A percentile compares a stretch with the other conserved stretches of the same genome.
phyloP scores from a whole-genome alignment of 2,888 invertebrate species.

The Hermaeophaga mercurialis region DNA sequence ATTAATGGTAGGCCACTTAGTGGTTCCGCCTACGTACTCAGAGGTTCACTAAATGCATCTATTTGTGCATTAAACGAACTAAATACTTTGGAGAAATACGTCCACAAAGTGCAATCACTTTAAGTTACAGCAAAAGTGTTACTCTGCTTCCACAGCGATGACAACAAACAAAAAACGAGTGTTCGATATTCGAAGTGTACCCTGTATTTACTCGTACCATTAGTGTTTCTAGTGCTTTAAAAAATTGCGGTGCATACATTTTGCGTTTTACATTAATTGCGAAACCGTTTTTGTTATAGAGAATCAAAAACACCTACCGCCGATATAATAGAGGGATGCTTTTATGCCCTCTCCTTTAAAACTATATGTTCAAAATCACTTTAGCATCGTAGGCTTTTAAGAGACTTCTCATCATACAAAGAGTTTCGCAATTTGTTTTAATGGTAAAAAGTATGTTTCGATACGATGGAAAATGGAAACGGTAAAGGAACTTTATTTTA shows the following conservation, averaged over 20 bases:
- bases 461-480: background rate
- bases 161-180: background rate
- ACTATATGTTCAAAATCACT: slow-evolving; percentile 22
- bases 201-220: slow-evolving; percentile 7
- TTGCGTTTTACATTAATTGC: slow-evolving; percentile 24
- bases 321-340: slow-evolving; percentile 3
- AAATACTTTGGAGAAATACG: background rate
- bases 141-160: background rate
- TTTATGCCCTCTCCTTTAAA: slow-evolving; percentile 19
- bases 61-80: background rate
- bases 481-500: background rate
- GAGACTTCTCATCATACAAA: slow-evolving; percentile 14
- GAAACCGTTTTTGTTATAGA: slow-evolving; percentile 16
- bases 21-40: no score
- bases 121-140: background rate
- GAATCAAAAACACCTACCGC: slow-evolving; percentile 15
- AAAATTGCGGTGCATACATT: slow-evolving; percentile 18
- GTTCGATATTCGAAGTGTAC: slow-evolving; percentile 9
- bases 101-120: background rate
- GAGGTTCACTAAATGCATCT: no score
- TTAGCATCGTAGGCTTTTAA: slow-evolving; percentile 16
- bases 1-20: no score
- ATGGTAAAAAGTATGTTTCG: slow-evolving; percentile 9
- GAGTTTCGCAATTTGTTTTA: slow-evolving; percentile 11
- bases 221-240: slow-evolving; percentile 19